Evolutionary conservation across 2,797 vertebrate genomes (phyloP).

Genomic region (Acropternis orthonyx): DNA sequence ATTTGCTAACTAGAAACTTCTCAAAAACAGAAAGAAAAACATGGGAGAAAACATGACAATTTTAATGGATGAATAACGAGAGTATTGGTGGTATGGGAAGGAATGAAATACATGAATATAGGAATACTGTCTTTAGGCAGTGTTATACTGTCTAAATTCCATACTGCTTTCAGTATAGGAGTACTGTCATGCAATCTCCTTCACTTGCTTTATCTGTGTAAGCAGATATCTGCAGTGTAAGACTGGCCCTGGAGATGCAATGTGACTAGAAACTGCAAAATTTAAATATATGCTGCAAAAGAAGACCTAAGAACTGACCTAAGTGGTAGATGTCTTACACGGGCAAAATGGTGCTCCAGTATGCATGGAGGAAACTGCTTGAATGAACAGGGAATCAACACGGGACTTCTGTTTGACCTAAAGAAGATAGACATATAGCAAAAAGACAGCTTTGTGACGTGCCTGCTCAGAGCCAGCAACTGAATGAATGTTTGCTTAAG

Average conservation of each 20-base stretch:
- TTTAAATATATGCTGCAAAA: not conserved
- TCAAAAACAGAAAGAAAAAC: not conserved
- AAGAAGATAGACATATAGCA: not conserved
- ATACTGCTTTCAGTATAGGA: not conserved
- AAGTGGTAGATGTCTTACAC: not conserved
- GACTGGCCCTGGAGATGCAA: not conserved
- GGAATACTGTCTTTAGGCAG: not conserved
- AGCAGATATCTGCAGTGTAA: not conserved
- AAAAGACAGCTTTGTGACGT: not conserved
- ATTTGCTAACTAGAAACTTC: not conserved
- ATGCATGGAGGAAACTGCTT: not conserved
- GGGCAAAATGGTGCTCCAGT: not conserved
- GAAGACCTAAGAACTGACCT: not conserved
- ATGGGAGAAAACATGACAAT: not conserved
- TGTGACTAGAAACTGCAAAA: not conserved
- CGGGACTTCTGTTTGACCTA: not conserved
- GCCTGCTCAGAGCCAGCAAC: not conserved
- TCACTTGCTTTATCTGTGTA: not conserved
- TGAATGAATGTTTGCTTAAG: constrained; percentile 7
- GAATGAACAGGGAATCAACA: not conserved
- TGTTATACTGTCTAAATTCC: not conserved
- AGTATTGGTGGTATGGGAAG: not conserved
- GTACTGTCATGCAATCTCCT: not conserved
- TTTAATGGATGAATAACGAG: not conserved
- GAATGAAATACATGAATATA: not conserved